Evolutionary conservation across 1,140 invertebrate genomes (phyloP), one percentile per base, ranked within the genome.

Genomic region (Stegodyphus dumicola): DNA sequence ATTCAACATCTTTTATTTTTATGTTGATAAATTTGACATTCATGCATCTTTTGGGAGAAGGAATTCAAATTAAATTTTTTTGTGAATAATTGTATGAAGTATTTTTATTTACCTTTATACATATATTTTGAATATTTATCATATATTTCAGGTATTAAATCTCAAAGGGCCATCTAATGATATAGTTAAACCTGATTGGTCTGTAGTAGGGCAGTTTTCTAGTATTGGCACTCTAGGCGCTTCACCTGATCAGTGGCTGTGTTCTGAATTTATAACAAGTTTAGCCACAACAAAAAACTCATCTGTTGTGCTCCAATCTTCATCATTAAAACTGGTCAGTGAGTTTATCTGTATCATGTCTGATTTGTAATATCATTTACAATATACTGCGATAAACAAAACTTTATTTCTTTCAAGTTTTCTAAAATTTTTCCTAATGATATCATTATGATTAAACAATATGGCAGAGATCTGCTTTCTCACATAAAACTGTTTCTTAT

Each of bases 201-300:
- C 92, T 18, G 90, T 95, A 7, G 90, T 98, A 52, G 94, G 94
- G 15, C 97, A 98, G 91, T 95, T 96, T 87, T 98, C 96, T 13
- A 98, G 96, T 88, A 95, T 99, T 83, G 97, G 98, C 7, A 95
- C 94, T 54, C 92, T 97, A 60, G 96, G 96, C 9, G 90, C 93
- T 6, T 93, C 91, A 85, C 92, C 93, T 53, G 92, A 93, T n/a
- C 90, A 92, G 13, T 97, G 95, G 95, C 88, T 96, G 10, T 90
- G 91, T 66, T 91, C 92, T 51, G 93, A 95, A 85, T 93, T 95
- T 85, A 89, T 94, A 7, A 90, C 92, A 15, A 93, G 93, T 76
- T 90, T 95, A 7, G 48, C 70, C 52, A 84, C 81, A 10, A 33
- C 13, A 6, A 87, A 88, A 74, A 33, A 53, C 56, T 18, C 17